Base-by-base conservation (phyloP, 2,888 invertebrate genomes). In the Halocaridina rubra region DNA sequence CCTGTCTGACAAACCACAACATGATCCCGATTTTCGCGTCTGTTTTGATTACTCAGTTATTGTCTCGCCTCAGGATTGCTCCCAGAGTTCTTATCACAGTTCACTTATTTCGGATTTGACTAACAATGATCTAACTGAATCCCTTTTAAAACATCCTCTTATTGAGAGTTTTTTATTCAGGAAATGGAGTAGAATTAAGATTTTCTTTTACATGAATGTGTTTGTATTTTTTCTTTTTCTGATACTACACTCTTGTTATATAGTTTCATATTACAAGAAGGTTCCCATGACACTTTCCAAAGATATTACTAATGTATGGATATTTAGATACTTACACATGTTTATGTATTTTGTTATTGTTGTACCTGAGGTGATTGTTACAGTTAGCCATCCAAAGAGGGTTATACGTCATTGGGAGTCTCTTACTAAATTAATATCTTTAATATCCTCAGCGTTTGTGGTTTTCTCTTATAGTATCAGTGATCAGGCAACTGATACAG, bases 141-240 rank as follows among this genome's bases (percentile, higher is more conserved):
- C 90, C 32, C 89, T 93, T 1, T 90, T 93, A 0, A 91, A 93
- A 0, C 93, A 93, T 90, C 93, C 93, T 0, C 90, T 93, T 64
- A 90, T 93, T 1, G 93, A 93, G 89, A 93, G 93, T 87, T 93
- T 93, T 88, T 89, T 93, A 0, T 92, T 91, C 85, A 89, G 93
- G 2, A 93, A 93, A 90, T 93, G 93, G 93, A 92, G 91, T 80
- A 92, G 92, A 3, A 89, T 93, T 7, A 89, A 92, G 59, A 91
- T 92, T 39, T 93, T 93, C 89, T 93, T 93, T 89, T 93, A 92
- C 85, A 90, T 91, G 0, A 92, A 93, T 8, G 91, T 93, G 84
- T 90, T 91, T 5, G 89, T 92, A 8, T 93, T 93, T 88, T 90
- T 91, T 0, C 84, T 92, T 3, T 93, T 93, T 88, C 91, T 93